Conservation (phyloP, 2,888 invertebrate species). For the Tubulanus polymorphus region DNA sequence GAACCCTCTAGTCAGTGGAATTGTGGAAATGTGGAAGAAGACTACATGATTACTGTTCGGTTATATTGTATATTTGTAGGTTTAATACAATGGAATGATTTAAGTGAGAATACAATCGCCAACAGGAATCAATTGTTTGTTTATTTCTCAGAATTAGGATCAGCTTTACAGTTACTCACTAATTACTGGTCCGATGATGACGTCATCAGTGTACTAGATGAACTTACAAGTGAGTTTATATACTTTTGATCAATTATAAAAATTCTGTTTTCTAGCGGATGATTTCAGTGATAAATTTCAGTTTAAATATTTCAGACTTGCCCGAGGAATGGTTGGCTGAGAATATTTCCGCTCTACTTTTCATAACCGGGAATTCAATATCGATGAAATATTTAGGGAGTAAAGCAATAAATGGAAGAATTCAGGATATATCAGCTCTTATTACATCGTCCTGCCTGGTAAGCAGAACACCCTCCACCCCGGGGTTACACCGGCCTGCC, state of each 20-base stretch:
- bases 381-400: conserved; percentile 45
- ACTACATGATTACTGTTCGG: neutral
- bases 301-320: conserved; percentile 25
- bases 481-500: neutral
- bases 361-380: conserved; percentile 45
- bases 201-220: conserved; percentile 48
- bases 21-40: no score
- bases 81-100: conserved; percentile 46
- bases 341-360: conserved; percentile 45
- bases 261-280: neutral
- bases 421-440: conserved; percentile 42
- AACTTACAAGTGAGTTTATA: conserved; percentile 42
- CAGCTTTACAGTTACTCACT: conserved; percentile 38
- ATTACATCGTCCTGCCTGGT: conserved; percentile 49
- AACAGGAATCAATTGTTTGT: conserved; percentile 35
- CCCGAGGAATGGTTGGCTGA: conserved; percentile 52
- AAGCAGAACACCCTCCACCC: conserved; percentile 19
- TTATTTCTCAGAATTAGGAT: conserved; percentile 43
- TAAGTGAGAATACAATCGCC: conserved; percentile 44
- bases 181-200: conserved; percentile 49
- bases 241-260: neutral
- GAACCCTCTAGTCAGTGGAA: no score
- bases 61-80: conserved; percentile 22
- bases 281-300: neutral
- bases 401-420: conserved; percentile 50